Evolutionary conservation across 2,888 invertebrate genomes (phyloP).

Genomic region (Glaucopsyche alexis): DNA sequence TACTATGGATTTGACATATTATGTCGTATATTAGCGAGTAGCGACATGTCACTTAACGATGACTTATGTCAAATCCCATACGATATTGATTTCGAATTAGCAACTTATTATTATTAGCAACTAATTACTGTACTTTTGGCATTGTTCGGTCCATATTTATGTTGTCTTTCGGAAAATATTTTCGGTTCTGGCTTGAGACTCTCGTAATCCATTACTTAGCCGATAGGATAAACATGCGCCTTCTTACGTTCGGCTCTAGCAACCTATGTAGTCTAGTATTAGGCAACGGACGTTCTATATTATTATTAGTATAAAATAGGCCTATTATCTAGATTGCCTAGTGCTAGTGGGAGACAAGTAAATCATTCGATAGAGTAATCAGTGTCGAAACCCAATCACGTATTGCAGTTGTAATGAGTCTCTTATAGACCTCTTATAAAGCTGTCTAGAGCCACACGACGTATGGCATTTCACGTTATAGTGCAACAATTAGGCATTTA

Average conservation of each 20-base stretch:
- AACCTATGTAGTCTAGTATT: neutral
- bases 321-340: conserved; percentile 7
- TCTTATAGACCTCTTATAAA: neutral
- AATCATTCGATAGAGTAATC: conserved; percentile 1
- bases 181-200: neutral
- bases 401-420: neutral
- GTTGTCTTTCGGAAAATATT: too few relatives aligned
- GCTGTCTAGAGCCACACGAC: conserved; percentile 10
- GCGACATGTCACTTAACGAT: too few relatives aligned
- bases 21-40: too few relatives aligned
- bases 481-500: conserved; percentile 32
- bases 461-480: conserved; percentile 43
- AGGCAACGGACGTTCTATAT: too few relatives aligned
- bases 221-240: neutral
- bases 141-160: too few relatives aligned
- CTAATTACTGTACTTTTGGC: too few relatives aligned
- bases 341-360: conserved; percentile 3
- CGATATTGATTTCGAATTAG: too few relatives aligned
- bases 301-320: conserved; percentile 9
- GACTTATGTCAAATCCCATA: too few relatives aligned
- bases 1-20: too few relatives aligned
- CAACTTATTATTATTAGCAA: too few relatives aligned
- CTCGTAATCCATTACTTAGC: neutral
- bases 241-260: neutral
- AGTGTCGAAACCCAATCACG: neutral